Percentiles rank a stretch among this genome's conserved stretches.
phyloP scores from a whole-genome alignment of 2,888 invertebrate genomes.

The Eurois occulta region DNA sequence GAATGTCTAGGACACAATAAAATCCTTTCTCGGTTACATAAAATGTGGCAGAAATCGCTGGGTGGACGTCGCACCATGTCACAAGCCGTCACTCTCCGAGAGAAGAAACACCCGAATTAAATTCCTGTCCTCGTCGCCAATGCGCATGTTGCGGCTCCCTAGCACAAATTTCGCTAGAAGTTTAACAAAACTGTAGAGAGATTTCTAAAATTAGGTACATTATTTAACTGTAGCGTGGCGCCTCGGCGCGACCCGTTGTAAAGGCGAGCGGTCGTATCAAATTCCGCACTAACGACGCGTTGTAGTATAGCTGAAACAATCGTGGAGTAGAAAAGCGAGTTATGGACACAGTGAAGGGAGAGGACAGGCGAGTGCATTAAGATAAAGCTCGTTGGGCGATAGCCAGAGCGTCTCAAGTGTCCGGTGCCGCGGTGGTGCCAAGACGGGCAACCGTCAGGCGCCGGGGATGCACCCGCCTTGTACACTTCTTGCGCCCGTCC shows the following conservation, averaged over 20 bases:
- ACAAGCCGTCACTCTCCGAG: constrained; percentile 82
- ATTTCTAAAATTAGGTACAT: constrained; percentile 77
- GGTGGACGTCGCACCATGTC: constrained; percentile 80
- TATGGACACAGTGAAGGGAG: constrained; percentile 81
- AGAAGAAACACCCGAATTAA: constrained; percentile 86
- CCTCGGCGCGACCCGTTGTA: constrained; percentile 52
- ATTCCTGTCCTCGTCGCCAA: constrained; percentile 82
- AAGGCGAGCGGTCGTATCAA: constrained; percentile 69
- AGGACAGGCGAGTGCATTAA: constrained; percentile 87
- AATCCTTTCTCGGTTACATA: constrained; percentile 75
- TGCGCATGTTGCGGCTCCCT: constrained; percentile 70
- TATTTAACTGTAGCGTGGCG: constrained; percentile 70
- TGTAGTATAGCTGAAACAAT: constrained; percentile 80
- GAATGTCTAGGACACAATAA: constrained; percentile 75
- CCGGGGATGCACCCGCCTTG: constrained; percentile 60
- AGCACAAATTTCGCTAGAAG: constrained; percentile 77
- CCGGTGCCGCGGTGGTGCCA: constrained; percentile 83
- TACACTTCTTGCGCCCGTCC: constrained; percentile 38
- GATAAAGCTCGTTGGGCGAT: constrained; percentile 87
- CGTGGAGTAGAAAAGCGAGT: constrained; percentile 82
- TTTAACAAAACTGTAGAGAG: constrained; percentile 74
- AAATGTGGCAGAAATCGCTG: constrained; percentile 81
- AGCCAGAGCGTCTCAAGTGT: constrained; percentile 89
- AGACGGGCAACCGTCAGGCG: constrained; percentile 72
- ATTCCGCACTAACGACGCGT: constrained; percentile 75